Evolutionary conservation across 2,888 invertebrate species (phyloP).

Genomic region (Lochmaea crataegi): DNA sequence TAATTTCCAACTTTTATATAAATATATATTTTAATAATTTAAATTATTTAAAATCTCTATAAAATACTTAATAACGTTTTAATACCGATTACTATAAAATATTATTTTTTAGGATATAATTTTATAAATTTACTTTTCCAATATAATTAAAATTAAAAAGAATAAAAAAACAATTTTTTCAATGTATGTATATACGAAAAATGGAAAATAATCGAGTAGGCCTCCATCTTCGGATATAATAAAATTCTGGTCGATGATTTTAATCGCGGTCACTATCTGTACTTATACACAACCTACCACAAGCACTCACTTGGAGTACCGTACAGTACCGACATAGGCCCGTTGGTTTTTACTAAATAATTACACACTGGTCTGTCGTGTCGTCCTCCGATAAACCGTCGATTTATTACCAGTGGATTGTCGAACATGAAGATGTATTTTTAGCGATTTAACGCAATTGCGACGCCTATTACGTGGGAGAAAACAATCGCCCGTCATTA

Average conservation of each 20-base stretch:
- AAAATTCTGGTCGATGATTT: neutral
- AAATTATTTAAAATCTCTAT: too few relatives aligned
- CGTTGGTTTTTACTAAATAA: slow-evolving; percentile 39
- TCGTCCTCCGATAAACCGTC: slow-evolving; percentile 37
- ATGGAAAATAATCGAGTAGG: neutral
- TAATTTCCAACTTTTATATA: too few relatives aligned
- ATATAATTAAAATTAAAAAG: neutral
- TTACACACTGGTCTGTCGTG: slow-evolving; percentile 33
- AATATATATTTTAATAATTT: too few relatives aligned
- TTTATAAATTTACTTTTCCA: neutral
- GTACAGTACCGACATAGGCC: slow-evolving; percentile 25
- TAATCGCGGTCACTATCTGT: slow-evolving; percentile 8
- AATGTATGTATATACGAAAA: neutral
- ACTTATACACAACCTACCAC: neutral
- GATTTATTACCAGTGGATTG: slow-evolving; percentile 36
- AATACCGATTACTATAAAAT: too few relatives aligned
- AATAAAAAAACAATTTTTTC: neutral
- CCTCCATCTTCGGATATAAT: neutral
- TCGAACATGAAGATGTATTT: slow-evolving; percentile 25
- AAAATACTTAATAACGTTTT: too few relatives aligned
- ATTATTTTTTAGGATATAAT: neutral
- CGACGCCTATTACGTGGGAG: slow-evolving; percentile 28
- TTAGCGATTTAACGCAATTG: slow-evolving; percentile 31
- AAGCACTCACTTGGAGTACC: slow-evolving; percentile 17
- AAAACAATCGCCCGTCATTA: slow-evolving; percentile 25